Evolutionary conservation across 1,140 invertebrate genomes (phyloP).

Genomic region (Nephotettix cincticeps): DNA sequence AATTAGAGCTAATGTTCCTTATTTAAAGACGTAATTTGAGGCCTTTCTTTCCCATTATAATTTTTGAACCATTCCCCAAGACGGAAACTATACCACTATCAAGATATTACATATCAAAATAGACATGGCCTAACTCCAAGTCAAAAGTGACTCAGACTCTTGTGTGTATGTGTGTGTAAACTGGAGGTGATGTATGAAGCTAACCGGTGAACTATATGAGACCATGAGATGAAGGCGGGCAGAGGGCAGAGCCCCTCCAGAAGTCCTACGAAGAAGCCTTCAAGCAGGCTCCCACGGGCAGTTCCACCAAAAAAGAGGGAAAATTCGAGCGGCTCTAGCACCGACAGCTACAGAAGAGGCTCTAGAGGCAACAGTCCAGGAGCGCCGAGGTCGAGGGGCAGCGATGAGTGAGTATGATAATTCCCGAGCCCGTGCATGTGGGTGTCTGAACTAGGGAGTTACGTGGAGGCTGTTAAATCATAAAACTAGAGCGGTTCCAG

Average conservation of each 20-base stretch:
- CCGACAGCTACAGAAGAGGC: conserved; percentile 36
- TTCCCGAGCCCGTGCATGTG: too few relatives aligned
- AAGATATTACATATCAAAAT: too few relatives aligned
- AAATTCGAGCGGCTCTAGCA: conserved; percentile 39
- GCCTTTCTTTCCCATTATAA: too few relatives aligned
- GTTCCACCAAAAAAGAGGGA: conserved; percentile 31
- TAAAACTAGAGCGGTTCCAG: conserved; percentile 40
- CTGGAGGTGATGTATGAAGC: neutral
- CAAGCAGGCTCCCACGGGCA: neutral
- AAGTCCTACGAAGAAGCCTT: neutral
- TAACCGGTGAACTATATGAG: neutral
- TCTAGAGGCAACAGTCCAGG: conserved; percentile 44
- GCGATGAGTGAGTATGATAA: conserved; percentile 47
- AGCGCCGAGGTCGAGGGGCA: conserved; percentile 45
- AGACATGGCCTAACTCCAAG: too few relatives aligned
- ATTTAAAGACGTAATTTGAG: too few relatives aligned
- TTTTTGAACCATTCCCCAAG: too few relatives aligned
- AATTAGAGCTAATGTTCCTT: too few relatives aligned
- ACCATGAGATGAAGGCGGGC: neutral
- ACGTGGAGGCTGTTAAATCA: too few relatives aligned
- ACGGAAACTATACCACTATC: too few relatives aligned
- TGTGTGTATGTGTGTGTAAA: neutral
- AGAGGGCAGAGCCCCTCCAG: neutral
- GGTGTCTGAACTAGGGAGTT: too few relatives aligned
- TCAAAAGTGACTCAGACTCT: too few relatives aligned